phyloP scores from a whole-genome alignment of 2,113 vertebrate species.

The Gambusia affinis region DNA sequence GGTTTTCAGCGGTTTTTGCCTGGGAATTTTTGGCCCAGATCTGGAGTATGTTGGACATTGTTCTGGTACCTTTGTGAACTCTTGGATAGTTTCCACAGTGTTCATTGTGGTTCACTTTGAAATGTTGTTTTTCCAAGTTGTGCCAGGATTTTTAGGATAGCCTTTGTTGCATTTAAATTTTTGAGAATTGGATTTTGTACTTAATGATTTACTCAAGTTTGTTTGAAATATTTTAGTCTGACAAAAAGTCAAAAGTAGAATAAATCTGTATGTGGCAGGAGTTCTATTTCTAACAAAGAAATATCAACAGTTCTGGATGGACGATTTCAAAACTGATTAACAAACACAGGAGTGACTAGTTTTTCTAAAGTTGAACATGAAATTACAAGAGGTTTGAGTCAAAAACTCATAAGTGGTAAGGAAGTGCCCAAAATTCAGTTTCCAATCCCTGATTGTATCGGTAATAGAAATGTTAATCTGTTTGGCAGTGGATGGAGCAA shows the following conservation, averaged over 20 bases:
- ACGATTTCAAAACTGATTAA: background rate
- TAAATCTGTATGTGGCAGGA: no score
- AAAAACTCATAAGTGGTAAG: background rate
- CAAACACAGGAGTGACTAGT: background rate
- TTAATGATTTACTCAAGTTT: no score
- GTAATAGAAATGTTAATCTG: background rate
- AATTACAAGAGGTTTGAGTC: background rate
- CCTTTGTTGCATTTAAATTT: no score
- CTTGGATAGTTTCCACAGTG: background rate
- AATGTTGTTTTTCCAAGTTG: no score
- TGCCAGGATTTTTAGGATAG: no score
- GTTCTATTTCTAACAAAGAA: no score
- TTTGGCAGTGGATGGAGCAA: constrained; percentile 63
- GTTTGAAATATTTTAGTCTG: no score
- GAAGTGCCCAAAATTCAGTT: background rate
- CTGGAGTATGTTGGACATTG: background rate
- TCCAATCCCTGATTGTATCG: background rate
- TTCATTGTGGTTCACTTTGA: background rate
- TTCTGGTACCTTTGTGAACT: background rate
- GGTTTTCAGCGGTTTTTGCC: no score
- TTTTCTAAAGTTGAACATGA: background rate
- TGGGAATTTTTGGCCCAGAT: background rate
- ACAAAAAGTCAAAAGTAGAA: no score
- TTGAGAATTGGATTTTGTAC: no score
- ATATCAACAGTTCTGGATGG: background rate